phyloP scores from a whole-genome alignment of 1,140 invertebrate genomes.

The Belonocnema kinseyi region DNA sequence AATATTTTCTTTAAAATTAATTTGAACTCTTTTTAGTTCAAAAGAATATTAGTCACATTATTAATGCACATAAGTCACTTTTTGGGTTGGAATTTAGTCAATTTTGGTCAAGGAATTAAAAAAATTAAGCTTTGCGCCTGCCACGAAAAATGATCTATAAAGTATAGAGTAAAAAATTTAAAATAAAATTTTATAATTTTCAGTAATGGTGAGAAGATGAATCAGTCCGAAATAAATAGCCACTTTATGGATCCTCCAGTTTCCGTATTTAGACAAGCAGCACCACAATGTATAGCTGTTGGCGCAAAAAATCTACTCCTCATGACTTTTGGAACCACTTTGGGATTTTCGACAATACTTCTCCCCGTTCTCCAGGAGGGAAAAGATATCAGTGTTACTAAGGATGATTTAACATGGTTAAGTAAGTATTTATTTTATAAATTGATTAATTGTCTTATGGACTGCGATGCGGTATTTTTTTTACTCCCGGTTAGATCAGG shows the following conservation, averaged over 20 bases:
- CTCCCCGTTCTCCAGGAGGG: constrained; percentile 81
- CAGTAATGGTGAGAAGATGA: constrained; percentile 59
- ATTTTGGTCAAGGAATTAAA: too few relatives aligned
- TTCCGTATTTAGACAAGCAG: constrained; percentile 73
- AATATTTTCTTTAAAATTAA: too few relatives aligned
- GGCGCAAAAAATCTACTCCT: constrained; percentile 81
- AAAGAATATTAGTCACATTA: too few relatives aligned
- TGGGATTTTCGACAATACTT: constrained; percentile 86
- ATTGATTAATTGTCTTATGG: constrained; percentile 22
- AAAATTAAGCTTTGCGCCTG: too few relatives aligned
- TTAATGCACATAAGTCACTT: too few relatives aligned
- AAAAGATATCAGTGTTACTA: constrained; percentile 76
- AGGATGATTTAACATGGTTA: constrained; percentile 85
- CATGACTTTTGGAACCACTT: constrained; percentile 83
- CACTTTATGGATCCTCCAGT: constrained; percentile 35
- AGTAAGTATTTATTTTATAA: constrained; percentile 74
- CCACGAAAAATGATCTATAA: too few relatives aligned
- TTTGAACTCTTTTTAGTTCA: too few relatives aligned
- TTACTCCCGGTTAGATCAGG: too few relatives aligned
- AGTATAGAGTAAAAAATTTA: not conserved
- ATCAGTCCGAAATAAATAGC: constrained; percentile 43
- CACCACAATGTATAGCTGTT: constrained; percentile 80
- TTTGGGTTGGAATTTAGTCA: too few relatives aligned
- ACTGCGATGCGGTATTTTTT: too few relatives aligned
- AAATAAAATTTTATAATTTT: constrained; percentile 27